Base-by-base conservation (phyloP, 92 coral and sea anemone genomes). In the Plumapathes pennacea region DNA sequence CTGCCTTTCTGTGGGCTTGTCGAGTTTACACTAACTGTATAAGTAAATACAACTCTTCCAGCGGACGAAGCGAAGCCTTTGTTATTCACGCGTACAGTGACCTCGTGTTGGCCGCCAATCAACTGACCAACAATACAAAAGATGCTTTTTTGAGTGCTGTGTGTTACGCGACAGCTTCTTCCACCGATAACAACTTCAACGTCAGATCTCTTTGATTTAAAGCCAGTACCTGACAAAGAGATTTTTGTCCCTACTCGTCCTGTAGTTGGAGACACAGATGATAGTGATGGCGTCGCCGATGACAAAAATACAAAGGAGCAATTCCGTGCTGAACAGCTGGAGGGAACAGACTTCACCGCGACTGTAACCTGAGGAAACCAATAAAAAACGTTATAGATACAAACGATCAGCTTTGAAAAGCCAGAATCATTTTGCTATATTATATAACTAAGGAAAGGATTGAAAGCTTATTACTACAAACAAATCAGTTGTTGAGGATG, bases 181-280 rank as follows among this genome's bases (percentile, higher is more conserved):
- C 57, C 81, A 28, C 90, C 90, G 65, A 88, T 74, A 42, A 62
- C 69, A 39, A 88, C 90, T 13, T 59, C 68, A 40, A 73, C 80
- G 52, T 88, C 76, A 25, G 54, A 50, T 21, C 9, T 50, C 45
- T 32, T 66, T 32, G 64, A 55, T 46, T 78, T 79, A 38, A 89
- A 89, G 34, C 76, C 79, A 58, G 65, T 84, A 68, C 96, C 96
- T 32, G 70, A 69, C 1, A 89, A 70, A 14, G 81, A 79, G 30
- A 89, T 30, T 34, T 38, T 27, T 13, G 78, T 60, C 25, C 85
- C 90, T 31, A 76, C 38, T 10, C 58, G 46, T 12, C 88, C 96
- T 33, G 32, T 49, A 11, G 24, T 69, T 10, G 90, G 84, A 6
- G 69, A 54, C 25, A 79, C 32, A 1, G 76, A 50, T 15, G 80